Base-by-base conservation (phyloP, 2,888 invertebrate genomes). In the Agrotis clavis region DNA sequence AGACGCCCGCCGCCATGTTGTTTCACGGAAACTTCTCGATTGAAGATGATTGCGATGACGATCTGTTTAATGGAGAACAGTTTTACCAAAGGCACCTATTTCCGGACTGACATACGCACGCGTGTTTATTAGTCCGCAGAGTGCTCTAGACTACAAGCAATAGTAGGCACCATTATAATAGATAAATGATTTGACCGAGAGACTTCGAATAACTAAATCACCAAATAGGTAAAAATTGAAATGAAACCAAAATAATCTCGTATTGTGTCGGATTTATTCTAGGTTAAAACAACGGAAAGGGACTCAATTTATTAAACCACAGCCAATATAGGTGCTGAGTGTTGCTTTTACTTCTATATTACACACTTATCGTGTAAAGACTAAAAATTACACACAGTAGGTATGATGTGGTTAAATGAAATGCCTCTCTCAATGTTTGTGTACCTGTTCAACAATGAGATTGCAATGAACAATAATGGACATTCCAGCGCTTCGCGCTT, bases 21-120 rank as follows among this genome's bases (percentile, higher is more conserved):
- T 54, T 51, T 50, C 41, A 25, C 47, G 50, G 18, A 41, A 59
- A 63, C 47, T 54, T 78, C 45, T 45, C 9, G 13, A 78, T 47
- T 48, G 14, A 59, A 63, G 9, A 45, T 51, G 2, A 66, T 62
- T 57, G 13, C 35, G 18, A 25, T 41, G 30, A 65, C 13, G 19
- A 60, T 57, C 25, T 51, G 6, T 25, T 41, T 35, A 13, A 18
- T 35, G 14, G 25, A 47, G 5, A 64, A 30, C 18, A 35, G 18
- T 47, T 47, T 41, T 14, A n/a, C 11, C 30, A 14, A 35, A 4
- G 5, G 35, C 1, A 30, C 21, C 7, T 41, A 67, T 18, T 30
- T 45, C 9, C 13, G 14, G 25, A 25, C 25, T 14, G 7, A 51
- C 25, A 9, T 14, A 25, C n/a, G 11, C 16, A 25, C 6, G 11